phyloP scores from a whole-genome alignment of 2,797 vertebrate genomes.

The Esox masquinongy region DNA sequence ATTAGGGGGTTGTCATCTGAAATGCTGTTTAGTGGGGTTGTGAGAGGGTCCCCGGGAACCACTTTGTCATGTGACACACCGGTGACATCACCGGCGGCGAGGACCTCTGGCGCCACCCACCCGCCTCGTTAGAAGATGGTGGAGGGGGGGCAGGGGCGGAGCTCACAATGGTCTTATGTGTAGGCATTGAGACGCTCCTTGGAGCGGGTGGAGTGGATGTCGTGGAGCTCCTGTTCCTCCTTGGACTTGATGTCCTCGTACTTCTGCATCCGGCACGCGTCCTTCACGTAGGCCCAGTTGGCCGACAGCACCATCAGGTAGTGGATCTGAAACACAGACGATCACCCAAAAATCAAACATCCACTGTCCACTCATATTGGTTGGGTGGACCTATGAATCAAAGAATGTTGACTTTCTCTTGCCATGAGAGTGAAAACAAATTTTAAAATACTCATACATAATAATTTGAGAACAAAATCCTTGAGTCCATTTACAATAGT shows the following conservation, averaged over 20 bases:
- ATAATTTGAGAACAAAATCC: background rate
- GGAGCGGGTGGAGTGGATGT: slow-evolving; percentile 98
- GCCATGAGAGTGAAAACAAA: background rate
- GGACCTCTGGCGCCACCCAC: slow-evolving; percentile 66
- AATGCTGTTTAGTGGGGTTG: slow-evolving; percentile 60
- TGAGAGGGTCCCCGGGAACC: slow-evolving; percentile 36
- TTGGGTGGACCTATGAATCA: background rate
- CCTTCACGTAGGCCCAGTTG: slow-evolving; percentile 99
- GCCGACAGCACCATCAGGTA: slow-evolving; percentile 98
- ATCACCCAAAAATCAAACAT: background rate
- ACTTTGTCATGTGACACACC: slow-evolving; percentile 77
- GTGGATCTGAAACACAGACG: slow-evolving; percentile 81
- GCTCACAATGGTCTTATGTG: slow-evolving; percentile 82
- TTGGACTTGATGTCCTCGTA: slow-evolving; percentile 99
- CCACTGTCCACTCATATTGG: background rate
- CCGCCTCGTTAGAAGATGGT: slow-evolving; percentile 62
- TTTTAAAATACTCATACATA: no score
- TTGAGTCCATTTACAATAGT: background rate
- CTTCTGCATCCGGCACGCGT: slow-evolving; percentile 98
- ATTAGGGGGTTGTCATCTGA: slow-evolving; percentile 74
- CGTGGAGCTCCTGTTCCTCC: slow-evolving; percentile 98
- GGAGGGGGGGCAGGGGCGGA: slow-evolving; percentile 59
- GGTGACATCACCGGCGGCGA: slow-evolving; percentile 71
- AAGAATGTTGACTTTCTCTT: background rate
- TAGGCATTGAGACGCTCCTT: slow-evolving; percentile 99